Percentiles rank a stretch among this genome's conserved stretches.
These are phyloP conservation scores for Gallinago undulata DNA, from an alignment of 2,113 vertebrate species.

Conservation along the genomic window DNA sequence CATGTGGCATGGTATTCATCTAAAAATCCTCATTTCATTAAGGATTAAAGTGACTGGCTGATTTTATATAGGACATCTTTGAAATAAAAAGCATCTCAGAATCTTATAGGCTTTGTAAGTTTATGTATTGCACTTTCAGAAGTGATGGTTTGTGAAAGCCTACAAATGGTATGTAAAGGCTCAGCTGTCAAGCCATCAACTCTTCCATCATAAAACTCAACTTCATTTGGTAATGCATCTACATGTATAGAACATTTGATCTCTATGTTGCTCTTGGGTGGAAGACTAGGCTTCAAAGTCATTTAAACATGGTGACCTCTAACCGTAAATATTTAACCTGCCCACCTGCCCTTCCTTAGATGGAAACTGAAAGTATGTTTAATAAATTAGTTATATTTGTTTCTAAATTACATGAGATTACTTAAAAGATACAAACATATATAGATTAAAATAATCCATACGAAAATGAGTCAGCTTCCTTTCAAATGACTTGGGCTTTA, in stretches of 20 bases:
- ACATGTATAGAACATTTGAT: fast-evolving
- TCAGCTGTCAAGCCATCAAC: not conserved
- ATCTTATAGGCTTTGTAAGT: not conserved
- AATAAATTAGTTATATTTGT: not conserved
- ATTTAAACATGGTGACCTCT: not conserved
- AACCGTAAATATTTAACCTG: not conserved
- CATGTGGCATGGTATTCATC: not conserved
- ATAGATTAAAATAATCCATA: not conserved
- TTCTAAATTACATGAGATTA: not conserved
- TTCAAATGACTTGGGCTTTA: not conserved
- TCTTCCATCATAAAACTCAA: not conserved
- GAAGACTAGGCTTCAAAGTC: not conserved
- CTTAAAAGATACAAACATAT: not conserved
- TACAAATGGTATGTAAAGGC: not conserved
- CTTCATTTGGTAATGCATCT: not conserved
- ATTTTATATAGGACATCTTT: not conserved
- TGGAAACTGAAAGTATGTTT: not conserved
- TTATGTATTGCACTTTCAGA: not conserved
- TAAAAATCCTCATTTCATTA: not conserved
- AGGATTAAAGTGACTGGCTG: not conserved
- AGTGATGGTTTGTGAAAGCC: not conserved
- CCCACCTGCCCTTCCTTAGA: not conserved
- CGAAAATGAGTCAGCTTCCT: not conserved
- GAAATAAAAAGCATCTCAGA: not conserved
- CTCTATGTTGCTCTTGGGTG: not conserved